Percentiles rank a stretch among this genome's conserved stretches.
phyloP scores from a whole-genome alignment of 2,888 invertebrate genomes.

The Mechanitis messenoides region DNA sequence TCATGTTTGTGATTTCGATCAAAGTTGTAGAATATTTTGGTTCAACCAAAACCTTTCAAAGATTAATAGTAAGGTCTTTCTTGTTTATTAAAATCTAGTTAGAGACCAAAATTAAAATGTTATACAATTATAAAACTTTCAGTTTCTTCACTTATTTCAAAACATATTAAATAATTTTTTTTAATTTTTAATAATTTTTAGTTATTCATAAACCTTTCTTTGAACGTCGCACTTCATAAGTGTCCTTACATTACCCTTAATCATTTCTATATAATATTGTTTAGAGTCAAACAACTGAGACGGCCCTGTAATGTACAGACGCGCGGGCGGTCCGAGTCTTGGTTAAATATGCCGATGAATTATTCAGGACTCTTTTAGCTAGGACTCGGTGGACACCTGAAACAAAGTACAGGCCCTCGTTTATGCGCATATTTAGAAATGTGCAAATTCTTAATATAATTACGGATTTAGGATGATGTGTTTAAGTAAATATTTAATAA shows the following conservation, averaged over 20 bases:
- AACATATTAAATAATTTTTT: not conserved
- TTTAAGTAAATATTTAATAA: not conserved
- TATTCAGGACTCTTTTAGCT: constrained; percentile 69
- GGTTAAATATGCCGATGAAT: constrained; percentile 70
- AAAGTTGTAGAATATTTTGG: constrained; percentile 19
- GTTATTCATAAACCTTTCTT: constrained; percentile 10
- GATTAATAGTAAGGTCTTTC: too few relatives aligned
- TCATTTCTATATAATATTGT: constrained; percentile 6
- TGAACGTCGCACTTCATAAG: not conserved
- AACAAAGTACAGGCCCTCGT: constrained; percentile 68
- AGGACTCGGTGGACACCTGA: constrained; percentile 60
- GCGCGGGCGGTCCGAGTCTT: constrained; percentile 42
- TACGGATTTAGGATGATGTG: not conserved
- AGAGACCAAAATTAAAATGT: too few relatives aligned
- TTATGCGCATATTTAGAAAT: constrained; percentile 39
- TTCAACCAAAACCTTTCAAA: constrained; percentile 3
- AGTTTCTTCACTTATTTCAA: too few relatives aligned
- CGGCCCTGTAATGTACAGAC: constrained; percentile 40
- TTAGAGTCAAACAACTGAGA: constrained; percentile 24
- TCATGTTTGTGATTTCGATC: constrained; percentile 18
- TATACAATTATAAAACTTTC: too few relatives aligned
- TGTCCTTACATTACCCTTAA: too few relatives aligned
- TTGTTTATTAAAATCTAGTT: too few relatives aligned
- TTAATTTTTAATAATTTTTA: not conserved
- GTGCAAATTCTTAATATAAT: constrained; percentile 15